Evolutionary conservation across 2,797 vertebrate species (phyloP).

Genomic region (Sebastes diaconus): DNA sequence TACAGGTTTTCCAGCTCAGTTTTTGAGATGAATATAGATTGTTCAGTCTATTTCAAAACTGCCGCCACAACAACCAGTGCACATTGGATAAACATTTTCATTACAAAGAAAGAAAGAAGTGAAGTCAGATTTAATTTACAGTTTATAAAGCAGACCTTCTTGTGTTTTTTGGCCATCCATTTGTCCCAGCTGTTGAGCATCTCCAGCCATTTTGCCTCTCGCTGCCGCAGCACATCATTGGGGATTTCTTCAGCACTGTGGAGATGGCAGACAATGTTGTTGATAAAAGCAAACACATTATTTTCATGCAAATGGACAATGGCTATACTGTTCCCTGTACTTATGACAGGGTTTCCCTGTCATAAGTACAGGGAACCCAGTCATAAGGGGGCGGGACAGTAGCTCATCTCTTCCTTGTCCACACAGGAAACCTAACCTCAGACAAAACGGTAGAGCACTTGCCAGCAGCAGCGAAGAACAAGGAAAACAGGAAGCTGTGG

Average conservation of each 20-base stretch:
- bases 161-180: slow-evolving; percentile 99
- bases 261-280: neutral
- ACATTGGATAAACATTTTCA: neutral
- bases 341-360: neutral
- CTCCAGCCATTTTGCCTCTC: slow-evolving; percentile 97
- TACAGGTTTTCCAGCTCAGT: neutral
- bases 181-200: slow-evolving; percentile 99
- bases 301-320: neutral
- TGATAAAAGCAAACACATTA: neutral
- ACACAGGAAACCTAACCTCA: slow-evolving; percentile 62
- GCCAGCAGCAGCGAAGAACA: slow-evolving; percentile 35
- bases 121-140: neutral
- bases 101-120: neutral
- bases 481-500: slow-evolving; percentile 76
- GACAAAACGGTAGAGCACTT: slow-evolving; percentile 46
- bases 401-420: slow-evolving; percentile 53
- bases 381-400: neutral
- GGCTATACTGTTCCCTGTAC: neutral
- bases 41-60: neutral
- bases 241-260: slow-evolving; percentile 88
- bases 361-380: neutral
- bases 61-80: neutral
- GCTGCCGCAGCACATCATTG: slow-evolving; percentile 90
- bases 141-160: slow-evolving; percentile 84
- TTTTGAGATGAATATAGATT: neutral